Base-by-base conservation (phyloP, 1,140 invertebrate species). In the Pygmarrhopalites habei region DNA sequence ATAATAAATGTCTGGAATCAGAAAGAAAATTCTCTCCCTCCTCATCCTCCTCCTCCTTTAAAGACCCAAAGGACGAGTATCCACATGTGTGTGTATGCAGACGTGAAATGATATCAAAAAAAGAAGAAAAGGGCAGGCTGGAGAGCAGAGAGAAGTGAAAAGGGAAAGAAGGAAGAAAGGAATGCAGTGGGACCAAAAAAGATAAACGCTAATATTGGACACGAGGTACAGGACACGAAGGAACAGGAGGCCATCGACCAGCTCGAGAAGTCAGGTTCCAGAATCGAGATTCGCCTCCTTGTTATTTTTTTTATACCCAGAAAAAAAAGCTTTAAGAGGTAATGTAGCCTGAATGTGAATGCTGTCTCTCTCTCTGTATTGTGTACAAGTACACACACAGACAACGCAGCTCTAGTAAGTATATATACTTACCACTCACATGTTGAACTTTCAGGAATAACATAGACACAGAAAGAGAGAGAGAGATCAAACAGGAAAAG, bases 231-330 rank as follows among this genome's bases (percentile, higher is more conserved):
- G 44, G 57, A 25, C 35, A 43, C 35, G 35, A 43, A 39, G 35
- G 43, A 25, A 43, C 25, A 30, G 32, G 57, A 44, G 57, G 43
- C 57, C 57, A 59, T 59, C 43, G 57, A 59, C 57, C 57, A 59
- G 57, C 15, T 49, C 49, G 32, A 44, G 19, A 55, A 55, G 60
- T 26, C 60, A 62, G 60, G 60, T 62, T 62, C 60, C 60, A 62
- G 60, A 39, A 62, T 55, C 32, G 35, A 49, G 46, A 49, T 49
- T 49, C 23, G 46, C 46, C 46, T 49, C 46, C n/a, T n/a, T n/a
- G n/a, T n/a, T n/a, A n/a, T n/a, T n/a, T n/a, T 49, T 49, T 12
- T 21, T 49, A 49, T 49, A 15, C 23, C 12, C 7, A 7, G 5
- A 23, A 23, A 49, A 49, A 49, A 49, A 49, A 41, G 39, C n/a